Percentiles rank a stretch among this genome's conserved stretches.
These are phyloP conservation scores for Trematomus loennbergii DNA, from an alignment of 2,113 vertebrate species.

Conservation along the genomic window DNA sequence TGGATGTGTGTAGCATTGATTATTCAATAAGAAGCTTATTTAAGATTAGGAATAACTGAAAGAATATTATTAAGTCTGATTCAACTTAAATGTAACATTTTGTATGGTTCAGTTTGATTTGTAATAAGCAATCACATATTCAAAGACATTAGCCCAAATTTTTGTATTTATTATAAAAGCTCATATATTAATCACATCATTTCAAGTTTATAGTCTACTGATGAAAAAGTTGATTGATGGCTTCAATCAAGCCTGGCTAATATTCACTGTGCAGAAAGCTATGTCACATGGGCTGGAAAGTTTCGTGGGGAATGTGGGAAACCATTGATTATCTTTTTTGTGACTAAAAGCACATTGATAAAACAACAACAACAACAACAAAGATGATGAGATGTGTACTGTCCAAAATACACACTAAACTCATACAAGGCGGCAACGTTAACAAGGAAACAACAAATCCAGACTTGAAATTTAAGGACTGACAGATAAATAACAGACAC, in stretches of 20 bases:
- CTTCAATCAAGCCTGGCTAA: slow-evolving; percentile 51
- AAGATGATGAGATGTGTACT: slow-evolving; percentile 11
- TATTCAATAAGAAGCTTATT: background rate
- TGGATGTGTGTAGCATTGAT: background rate
- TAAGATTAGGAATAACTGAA: background rate
- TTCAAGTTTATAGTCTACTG: slow-evolving; percentile 32
- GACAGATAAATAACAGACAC: slow-evolving; percentile 24
- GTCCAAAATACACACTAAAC: slow-evolving; percentile 25
- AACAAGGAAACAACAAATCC: slow-evolving; percentile 27
- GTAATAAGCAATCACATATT: slow-evolving; percentile 27
- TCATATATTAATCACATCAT: slow-evolving; percentile 54
- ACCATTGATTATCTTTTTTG: slow-evolving; percentile 34
- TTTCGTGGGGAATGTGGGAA: slow-evolving; percentile 15
- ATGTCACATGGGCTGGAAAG: slow-evolving; percentile 27
- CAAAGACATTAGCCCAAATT: slow-evolving; percentile 24
- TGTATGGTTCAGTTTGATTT: slow-evolving; percentile 20
- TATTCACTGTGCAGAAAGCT: slow-evolving; percentile 32
- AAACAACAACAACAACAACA: slow-evolving; percentile 28
- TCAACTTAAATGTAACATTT: background rate
- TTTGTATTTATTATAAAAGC: slow-evolving; percentile 67
- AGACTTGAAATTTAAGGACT: slow-evolving; percentile 4
- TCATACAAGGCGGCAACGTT: slow-evolving; percentile 19
- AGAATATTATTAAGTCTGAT: background rate
- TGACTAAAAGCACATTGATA: slow-evolving; percentile 48
- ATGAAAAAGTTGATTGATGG: slow-evolving; percentile 50